Base-by-base conservation (phyloP, 2,888 invertebrate species). In the Agonopterix subpropinquella region DNA sequence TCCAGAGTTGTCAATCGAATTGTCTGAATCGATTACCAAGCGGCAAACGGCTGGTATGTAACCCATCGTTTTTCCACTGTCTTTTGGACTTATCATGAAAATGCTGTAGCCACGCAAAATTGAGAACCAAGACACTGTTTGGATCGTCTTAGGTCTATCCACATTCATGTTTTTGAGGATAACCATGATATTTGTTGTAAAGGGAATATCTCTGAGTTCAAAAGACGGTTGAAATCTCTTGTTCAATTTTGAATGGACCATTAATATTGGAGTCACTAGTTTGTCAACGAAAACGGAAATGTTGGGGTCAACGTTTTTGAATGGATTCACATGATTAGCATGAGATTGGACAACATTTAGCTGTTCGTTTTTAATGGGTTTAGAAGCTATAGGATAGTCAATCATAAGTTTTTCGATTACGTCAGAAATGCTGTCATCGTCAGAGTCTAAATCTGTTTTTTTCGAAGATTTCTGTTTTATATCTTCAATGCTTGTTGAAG, bases 81-180 rank as follows among this genome's bases (percentile, higher is more conserved):
- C 74, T 0, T 80, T 65, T 0, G 91, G 85, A 52, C 92, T 90
- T 1, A 95, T 82, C 52, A 93, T 88, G 47, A 93, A 89, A 1
- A 93, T 77, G 54, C 93, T 92, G 45, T 91, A 89, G 0, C 92
- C 92, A 39, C 92, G 86, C 42, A 92, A 76, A 43, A 95, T 86
- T 2, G 92, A 91, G 0, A 92, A 91, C 95, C 95, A 95, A 0
- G 91, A 87, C 47, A 92, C 92, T 0, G 91, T 89, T 64, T 96
- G 95, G 36, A 94, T 79, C 41, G 85, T 82, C 67, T 83, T 89
- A 0, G 91, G 87, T 1, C 65, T 65, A 4, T 67, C 69, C 0
- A 90, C 63, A 0, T 60, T 58, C 70, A 87, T 70, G 35, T 72
- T 77, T 49, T 62, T 67, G 1, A 90, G 60, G 1, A 64, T 68